Evolutionary conservation across 2,888 invertebrate species (phyloP).

Genomic region (Elegia similella): DNA sequence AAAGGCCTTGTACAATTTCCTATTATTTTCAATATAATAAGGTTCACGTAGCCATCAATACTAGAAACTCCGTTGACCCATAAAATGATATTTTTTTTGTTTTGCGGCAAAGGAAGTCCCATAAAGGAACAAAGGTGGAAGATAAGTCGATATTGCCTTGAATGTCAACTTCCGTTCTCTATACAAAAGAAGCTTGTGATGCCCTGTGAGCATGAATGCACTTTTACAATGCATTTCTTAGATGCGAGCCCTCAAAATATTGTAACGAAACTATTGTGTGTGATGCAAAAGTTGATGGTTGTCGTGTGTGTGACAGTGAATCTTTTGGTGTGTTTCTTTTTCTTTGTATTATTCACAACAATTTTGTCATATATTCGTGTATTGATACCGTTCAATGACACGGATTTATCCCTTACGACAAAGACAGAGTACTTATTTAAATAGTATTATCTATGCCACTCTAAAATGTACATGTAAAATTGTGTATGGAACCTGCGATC

Average conservation of each 20-base stretch:
- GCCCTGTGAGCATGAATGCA: constrained; percentile 41
- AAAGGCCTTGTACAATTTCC: not conserved
- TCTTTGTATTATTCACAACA: not conserved
- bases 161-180: constrained; percentile 64
- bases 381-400: too few relatives aligned
- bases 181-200: constrained; percentile 33
- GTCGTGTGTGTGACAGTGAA: constrained; percentile 16
- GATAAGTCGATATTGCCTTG: constrained; percentile 43
- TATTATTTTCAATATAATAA: not conserved
- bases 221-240: constrained; percentile 46
- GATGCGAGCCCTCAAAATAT: constrained; percentile 59
- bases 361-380: too few relatives aligned
- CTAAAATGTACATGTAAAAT: too few relatives aligned
- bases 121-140: constrained; percentile 38
- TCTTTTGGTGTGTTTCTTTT: constrained; percentile 25
- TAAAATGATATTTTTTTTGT: constrained; percentile 10
- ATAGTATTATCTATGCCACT: too few relatives aligned
- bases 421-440: too few relatives aligned
- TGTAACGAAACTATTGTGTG: constrained; percentile 51
- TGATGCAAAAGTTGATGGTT: constrained; percentile 28
- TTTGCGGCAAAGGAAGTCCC: constrained; percentile 22
- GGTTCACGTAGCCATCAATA: not conserved
- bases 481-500: too few relatives aligned
- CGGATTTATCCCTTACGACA: too few relatives aligned
- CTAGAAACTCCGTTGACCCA: constrained; percentile 10